phyloP scores from a whole-genome alignment of 2,113 vertebrate species.

The Herpetotheres cachinnans region DNA sequence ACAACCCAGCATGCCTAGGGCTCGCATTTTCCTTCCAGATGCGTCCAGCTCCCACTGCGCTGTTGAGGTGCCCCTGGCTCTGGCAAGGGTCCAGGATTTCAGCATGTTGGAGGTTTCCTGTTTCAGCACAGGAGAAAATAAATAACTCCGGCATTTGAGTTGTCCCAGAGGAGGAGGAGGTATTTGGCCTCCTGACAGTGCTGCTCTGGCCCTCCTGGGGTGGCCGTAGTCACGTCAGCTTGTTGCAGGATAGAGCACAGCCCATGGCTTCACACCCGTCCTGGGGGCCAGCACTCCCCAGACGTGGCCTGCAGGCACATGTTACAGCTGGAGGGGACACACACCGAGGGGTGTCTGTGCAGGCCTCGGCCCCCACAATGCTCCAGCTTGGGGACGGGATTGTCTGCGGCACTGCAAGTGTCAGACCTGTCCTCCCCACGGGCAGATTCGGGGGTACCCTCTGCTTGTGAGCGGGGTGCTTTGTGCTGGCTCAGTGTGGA shows the following conservation, averaged over 20 bases:
- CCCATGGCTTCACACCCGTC: not conserved
- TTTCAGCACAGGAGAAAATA: slow-evolving; percentile 31
- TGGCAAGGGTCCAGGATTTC: not conserved
- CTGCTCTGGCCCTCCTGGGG: not conserved
- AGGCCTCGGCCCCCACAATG: not conserved
- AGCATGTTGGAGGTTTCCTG: slow-evolving; percentile 31
- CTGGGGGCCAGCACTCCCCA: not conserved
- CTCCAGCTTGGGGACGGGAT: not conserved
- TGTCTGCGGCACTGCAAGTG: accelerated
- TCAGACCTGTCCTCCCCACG: not conserved
- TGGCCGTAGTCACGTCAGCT: not conserved
- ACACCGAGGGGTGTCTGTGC: not conserved
- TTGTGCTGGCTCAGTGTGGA: not conserved
- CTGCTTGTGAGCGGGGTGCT: not conserved
- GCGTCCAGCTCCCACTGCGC: not conserved
- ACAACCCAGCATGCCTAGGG: not conserved
- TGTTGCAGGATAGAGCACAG: not conserved
- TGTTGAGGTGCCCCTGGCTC: not conserved
- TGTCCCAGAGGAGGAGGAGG: not conserved
- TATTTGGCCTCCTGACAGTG: not conserved
- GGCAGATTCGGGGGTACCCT: not conserved
- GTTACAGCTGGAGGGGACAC: not conserved
- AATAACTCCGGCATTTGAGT: not conserved
- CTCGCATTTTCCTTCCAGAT: not conserved
- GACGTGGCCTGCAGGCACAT: accelerated